phyloP scores from a whole-genome alignment of 23 tunicate genomes.

The Diplosoma virens region DNA sequence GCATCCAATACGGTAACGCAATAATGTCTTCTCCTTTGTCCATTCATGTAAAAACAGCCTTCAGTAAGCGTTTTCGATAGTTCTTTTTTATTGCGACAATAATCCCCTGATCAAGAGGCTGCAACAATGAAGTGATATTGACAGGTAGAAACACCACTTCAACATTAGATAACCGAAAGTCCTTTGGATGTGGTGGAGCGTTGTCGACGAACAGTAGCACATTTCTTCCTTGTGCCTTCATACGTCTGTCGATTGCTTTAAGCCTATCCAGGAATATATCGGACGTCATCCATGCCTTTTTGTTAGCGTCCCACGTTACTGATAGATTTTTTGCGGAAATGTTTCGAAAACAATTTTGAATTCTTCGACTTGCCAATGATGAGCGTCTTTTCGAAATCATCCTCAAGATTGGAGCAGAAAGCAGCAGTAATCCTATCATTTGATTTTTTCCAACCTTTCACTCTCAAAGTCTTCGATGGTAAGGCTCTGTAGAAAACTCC shows the following conservation, averaged over 20 bases:
- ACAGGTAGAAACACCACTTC: slow-evolving; percentile 1
- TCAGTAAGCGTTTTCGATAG: slow-evolving; percentile 13
- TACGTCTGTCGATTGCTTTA: background rate
- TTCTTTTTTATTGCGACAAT: slow-evolving; percentile 5
- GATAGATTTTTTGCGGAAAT: slow-evolving; percentile 7
- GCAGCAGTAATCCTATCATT: slow-evolving; percentile 13
- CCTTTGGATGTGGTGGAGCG: slow-evolving; percentile 6
- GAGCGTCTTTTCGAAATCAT: slow-evolving; percentile 2
- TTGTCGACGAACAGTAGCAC: slow-evolving; percentile 1
- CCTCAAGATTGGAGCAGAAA: slow-evolving; percentile 6
- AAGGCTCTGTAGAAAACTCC: slow-evolving; percentile 10
- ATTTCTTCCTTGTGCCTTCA: slow-evolving; percentile 9
- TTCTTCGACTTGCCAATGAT: slow-evolving; percentile 9
- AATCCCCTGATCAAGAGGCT: slow-evolving; percentile 11
- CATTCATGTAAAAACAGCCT: background rate
- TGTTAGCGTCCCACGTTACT: slow-evolving; percentile 1
- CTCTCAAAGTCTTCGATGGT: slow-evolving; percentile 16
- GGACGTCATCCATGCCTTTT: slow-evolving; percentile 5
- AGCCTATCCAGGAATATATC: background rate
- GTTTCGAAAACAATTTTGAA: background rate
- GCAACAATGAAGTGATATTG: slow-evolving; percentile 13
- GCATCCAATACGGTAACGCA: slow-evolving; percentile 9
- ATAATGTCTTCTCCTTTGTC: background rate
- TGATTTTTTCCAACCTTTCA: background rate
- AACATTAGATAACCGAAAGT: slow-evolving; percentile 9